Evolutionary conservation across 2,797 vertebrate species (phyloP), one percentile per base, ranked within the genome.

Genomic region (Sebastes dallii): DNA sequence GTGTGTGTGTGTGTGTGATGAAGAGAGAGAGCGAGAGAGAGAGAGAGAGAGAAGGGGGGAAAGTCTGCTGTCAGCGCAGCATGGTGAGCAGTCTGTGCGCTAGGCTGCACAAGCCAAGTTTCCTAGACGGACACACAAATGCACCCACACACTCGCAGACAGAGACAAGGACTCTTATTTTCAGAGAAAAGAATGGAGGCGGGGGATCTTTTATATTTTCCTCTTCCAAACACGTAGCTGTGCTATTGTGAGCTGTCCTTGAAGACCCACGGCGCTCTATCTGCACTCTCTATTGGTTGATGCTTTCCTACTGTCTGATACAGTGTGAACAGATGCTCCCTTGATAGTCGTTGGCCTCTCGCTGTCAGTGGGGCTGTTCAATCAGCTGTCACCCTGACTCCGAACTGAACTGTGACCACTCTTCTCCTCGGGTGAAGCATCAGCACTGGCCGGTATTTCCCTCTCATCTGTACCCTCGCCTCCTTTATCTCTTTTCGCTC

Each of bases 351-450:
- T 93, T 95, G 95, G 92, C 94, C 95, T 95, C 95, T 95, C 90
- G 84, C 96, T 96, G 95, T 96, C 96, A 96, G 96, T 91, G 96
- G 94, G 91, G 93, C 94, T 95, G 95, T 96, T 96, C 97, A 96
- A 96, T 97, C 96, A 96, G 95, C 95, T 97, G 96, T 96, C 96
- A 96, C 94, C 94, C 92, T 95, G 95, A 96, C 96, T 96, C 95
- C 93, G 91, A 96, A 96, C 95, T 96, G 96, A 95, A 96, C 89
- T 86, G 66, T 88, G 82, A 80, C 86, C 89, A 61, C 86, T 88
- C 73, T 86, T 80, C 82, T 87, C 84, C 95, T 94, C 90, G 91
- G 96, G 93, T 96, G 95, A 96, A 96, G 96, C 96, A 96, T 97
- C 96, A 95, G 96, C 60, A 75, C 78, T 77, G 82, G 84, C 83